Conservation (phyloP, 2,797 vertebrate genomes). For the Taeniopygia guttata region DNA sequence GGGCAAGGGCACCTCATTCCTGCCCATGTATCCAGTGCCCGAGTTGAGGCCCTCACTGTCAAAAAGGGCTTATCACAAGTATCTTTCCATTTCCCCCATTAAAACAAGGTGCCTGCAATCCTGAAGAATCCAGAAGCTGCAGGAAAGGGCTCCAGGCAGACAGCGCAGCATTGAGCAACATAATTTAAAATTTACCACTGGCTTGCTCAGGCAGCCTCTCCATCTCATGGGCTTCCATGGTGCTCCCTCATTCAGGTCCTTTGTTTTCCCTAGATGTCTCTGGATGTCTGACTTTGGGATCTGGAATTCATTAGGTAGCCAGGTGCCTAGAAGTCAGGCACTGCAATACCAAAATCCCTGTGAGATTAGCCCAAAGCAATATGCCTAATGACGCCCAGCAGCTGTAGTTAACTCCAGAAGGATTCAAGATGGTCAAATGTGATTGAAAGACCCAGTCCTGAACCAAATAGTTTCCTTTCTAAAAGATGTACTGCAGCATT, state of each 20-base stretch:
- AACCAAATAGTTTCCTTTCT: neutral
- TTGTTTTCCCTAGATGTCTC: neutral
- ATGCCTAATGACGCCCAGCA: neutral
- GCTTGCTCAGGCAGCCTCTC: neutral
- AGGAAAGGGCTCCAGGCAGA: neutral
- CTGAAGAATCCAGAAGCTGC: neutral
- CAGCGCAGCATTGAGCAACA: neutral
- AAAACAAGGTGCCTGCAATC: neutral
- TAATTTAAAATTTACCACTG: neutral
- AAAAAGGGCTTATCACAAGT: neutral
- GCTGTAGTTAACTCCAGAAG: neutral
- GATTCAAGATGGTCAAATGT: neutral
- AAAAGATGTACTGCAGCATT: neutral
- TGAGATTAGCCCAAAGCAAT: neutral
- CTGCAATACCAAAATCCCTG: neutral
- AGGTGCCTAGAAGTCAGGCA: neutral
- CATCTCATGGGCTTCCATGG: rapidly evolving
- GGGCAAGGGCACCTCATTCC: neutral
- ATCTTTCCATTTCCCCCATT: neutral
- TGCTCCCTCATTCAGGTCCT: neutral
- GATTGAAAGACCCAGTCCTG: neutral
- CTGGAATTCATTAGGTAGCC: neutral
- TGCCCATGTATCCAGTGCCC: neutral
- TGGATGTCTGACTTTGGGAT: neutral
- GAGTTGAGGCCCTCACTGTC: neutral